phyloP scores from a whole-genome alignment of 2,888 invertebrate species.

The Norana najaformis region DNA sequence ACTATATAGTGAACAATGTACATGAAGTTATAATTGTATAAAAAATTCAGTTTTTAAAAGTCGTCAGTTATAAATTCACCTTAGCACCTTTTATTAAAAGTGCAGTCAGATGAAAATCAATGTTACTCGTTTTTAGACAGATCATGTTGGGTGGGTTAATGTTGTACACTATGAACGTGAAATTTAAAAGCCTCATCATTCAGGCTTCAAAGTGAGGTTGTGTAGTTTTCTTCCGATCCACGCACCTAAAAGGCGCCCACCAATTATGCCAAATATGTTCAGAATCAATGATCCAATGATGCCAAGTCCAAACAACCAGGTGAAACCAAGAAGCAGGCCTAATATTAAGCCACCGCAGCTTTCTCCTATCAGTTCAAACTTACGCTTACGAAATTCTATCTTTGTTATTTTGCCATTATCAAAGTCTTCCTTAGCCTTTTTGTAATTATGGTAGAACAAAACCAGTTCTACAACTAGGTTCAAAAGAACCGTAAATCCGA shows the following conservation, averaged over 20 bases:
- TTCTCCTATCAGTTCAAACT: conserved; percentile 2
- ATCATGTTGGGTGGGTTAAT: too few species aligned
- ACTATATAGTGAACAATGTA: too few species aligned
- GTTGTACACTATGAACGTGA: too few species aligned
- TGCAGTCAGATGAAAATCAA: too few species aligned
- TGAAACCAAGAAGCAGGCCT: conserved; percentile 7
- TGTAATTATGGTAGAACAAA: neutral
- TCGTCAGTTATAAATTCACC: too few species aligned
- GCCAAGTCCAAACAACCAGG: neutral
- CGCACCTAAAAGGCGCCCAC: neutral
- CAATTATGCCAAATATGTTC: neutral
- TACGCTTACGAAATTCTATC: neutral
- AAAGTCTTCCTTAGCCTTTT: neutral
- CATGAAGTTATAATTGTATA: too few species aligned
- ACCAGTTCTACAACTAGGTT: neutral
- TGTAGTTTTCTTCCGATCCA: conserved; percentile 20
- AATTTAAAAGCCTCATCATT: neutral
- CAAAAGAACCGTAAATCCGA: neutral
- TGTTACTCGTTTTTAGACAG: too few species aligned
- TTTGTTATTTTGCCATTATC: neutral
- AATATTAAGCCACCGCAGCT: neutral
- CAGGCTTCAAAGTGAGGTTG: neutral
- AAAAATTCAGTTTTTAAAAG: too few species aligned
- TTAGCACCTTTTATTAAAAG: too few species aligned
- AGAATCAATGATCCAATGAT: neutral